Conservation (phyloP, 1,140 invertebrate species). For the Magallana ariakensis region DNA sequence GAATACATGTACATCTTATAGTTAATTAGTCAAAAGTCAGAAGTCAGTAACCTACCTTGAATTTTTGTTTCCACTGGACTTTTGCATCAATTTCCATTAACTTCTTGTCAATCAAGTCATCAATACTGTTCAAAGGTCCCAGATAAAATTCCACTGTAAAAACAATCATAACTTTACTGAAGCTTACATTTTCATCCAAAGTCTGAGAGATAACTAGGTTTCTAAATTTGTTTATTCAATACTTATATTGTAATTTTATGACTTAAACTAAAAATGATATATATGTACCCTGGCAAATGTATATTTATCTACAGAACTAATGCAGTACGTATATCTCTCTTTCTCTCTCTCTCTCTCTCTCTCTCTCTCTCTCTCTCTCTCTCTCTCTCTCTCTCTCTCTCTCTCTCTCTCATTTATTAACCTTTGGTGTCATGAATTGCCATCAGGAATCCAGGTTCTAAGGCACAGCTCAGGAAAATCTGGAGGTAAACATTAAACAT, state of each 20-base stretch:
- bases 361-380: no score
- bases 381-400: no score
- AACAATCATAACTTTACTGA: no score
- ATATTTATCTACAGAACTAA: background rate
- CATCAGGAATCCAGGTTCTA: conserved; percentile 72
- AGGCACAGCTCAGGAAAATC: conserved; percentile 75
- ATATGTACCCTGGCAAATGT: background rate
- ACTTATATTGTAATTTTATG: background rate
- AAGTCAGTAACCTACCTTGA: conserved; percentile 65
- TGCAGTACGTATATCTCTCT: no score
- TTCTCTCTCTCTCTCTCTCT: no score
- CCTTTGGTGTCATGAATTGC: conserved; percentile 69
- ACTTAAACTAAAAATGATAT: no score
- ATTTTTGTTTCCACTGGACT: conserved; percentile 71
- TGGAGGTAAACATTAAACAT: conserved; percentile 78
- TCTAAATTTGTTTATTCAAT: no score
- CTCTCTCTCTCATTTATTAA: conserved; percentile 40
- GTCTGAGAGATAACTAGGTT: no score
- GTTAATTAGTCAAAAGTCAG: no score
- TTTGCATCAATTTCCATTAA: conserved; percentile 68
- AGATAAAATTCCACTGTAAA: conserved; percentile 75
- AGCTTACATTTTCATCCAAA: no score
- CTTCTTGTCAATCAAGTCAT: conserved; percentile 69
- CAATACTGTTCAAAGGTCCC: conserved; percentile 72
- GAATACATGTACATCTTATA: no score